Base-by-base conservation (phyloP, 1,140 invertebrate genomes). In the Rhagoletis zephyria region DNA sequence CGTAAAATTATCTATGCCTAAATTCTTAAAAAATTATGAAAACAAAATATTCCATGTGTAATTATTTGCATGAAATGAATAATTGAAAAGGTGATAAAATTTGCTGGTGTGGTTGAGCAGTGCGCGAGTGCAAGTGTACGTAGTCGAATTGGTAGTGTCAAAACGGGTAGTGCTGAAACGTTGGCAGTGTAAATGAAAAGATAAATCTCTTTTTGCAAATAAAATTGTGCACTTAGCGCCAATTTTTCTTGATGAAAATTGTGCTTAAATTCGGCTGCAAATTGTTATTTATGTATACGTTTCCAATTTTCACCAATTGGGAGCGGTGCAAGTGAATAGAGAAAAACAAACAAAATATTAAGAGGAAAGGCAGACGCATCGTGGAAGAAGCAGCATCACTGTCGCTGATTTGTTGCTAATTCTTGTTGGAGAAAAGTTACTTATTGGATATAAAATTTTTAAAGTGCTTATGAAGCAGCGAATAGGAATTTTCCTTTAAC, bases 41-140 rank as follows among this genome's bases (percentile, higher is more conserved):
- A 81, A 81, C 2, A 56, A 56, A 81, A 48, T 30, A 77, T 6
- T 77, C 3, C 30, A 42, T 56, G 6, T 59, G 45, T 56, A 51
- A 81, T n/a, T 19, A 56, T 56, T 19, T 19, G 48, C 67, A 74
- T 40, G 2, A 4, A 48, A 42, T 42, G 40, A 74, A 14, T 14
- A 14, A 74, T 74, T 45, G 30, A 19, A 16, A n/a, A 81, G n/a
- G 6, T n/a, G 19, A 59, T 4, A 14, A 16, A 81, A 56, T 56
- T 56, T n/a, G n/a, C n/a, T n/a, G 14, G n/a, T 30, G n/a, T 30
- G 12, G 9, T 0, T n/a, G 45, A 56, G 48, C 14, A 12, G n/a
- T 81, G 74, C 74, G 45, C 74, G 74, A 81, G 74, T 81, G 74
- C 74, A 81, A 56, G 74, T 81, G 74, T 81, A 56, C 74, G 74